Percentiles rank a stretch among this genome's conserved stretches.
These are phyloP conservation scores for Drosophila paramelanica DNA, from an alignment of 2,888 invertebrate genomes.

Conservation along the genomic window DNA sequence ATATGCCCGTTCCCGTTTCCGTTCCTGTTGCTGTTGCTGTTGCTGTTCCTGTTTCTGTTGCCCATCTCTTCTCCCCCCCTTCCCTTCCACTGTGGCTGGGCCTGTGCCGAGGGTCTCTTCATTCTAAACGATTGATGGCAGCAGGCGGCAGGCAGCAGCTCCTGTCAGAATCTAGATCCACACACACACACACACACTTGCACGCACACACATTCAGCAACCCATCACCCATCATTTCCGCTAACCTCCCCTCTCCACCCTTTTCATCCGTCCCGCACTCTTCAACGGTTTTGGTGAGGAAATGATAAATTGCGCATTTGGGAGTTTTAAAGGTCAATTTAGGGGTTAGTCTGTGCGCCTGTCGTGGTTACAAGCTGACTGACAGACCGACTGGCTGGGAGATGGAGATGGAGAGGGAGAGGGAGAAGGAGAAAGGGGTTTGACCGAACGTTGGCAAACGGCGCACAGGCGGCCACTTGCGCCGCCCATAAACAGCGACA, in stretches of 20 bases:
- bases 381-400: constrained; percentile 35
- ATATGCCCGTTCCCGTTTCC: not conserved
- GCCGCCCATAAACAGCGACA: constrained; percentile 67
- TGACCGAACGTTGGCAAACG: not conserved
- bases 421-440: not conserved
- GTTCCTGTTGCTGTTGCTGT: not conserved
- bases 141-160: constrained; percentile 35
- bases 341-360: constrained; percentile 78
- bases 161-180: constrained; percentile 40
- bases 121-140: constrained; percentile 73
- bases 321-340: constrained; percentile 84
- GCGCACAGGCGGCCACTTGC: constrained; percentile 33
- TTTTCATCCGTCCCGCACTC: no score
- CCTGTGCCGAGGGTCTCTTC: constrained; percentile 52
- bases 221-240: constrained; percentile 24
- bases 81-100: not conserved
- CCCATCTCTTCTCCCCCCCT: not conserved
- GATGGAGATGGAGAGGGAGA: not conserved
- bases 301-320: constrained; percentile 85
- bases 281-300: constrained; percentile 60
- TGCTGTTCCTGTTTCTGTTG: no score
- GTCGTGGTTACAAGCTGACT: constrained; percentile 58
- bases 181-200: not conserved
- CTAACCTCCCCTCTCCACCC: not conserved
- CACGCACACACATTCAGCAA: constrained; percentile 11